Evolutionary conservation across 37 sponge, comb jelly and placozoan species (phyloP), one percentile per base, ranked within the genome.

Genomic region (Halisarca cf. caerulea): DNA sequence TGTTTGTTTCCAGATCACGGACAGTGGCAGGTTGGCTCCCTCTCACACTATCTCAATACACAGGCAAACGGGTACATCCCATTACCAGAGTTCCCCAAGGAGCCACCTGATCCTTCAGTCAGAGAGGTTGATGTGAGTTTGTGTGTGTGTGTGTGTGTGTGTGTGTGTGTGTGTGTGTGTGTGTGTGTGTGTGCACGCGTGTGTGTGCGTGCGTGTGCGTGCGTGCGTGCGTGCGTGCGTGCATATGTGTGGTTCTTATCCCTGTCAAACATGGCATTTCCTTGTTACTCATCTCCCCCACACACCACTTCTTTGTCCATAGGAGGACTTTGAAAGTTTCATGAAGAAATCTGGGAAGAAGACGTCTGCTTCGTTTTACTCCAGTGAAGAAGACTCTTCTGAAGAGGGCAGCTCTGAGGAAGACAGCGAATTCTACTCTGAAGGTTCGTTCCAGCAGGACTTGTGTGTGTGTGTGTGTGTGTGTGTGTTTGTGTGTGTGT

Each of bases 11-110:
- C 64, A 91, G 95, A 55, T 43, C 97, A 95, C 35, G 83, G 57
- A 41, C 89, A 88, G 43, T 99, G 94, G 89, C 95, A 95, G 83
- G 58, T 99, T 45, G 97, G 99, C 0, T 91, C 96, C 58, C 82
- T 99, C 59, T 97, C 99, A 34, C 96, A 97, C 54, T 89, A 85
- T 59, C 30, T 99, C 53, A 95, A 97, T 60, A 32, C 81, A 2
- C 83, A 93, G 53, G 97, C 92, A 34, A 81, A 39, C 79, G 99
- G 99, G 0, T 99, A 99, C 82, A 87, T 84, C 41, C 85, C 95
- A 17, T 85, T 99, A 43, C 89, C 95, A 0, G 86, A 92, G 27
- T 97, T 95, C 83, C 99, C 99, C 6, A 80, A 72, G 15, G 94
- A 88, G 43, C 80, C 94, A 2, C 96, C 99, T 28, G 97, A 99